Evolutionary conservation across 2,113 vertebrate genomes (phyloP), one percentile per base, ranked within the genome.

Genomic region (Trogon surrucura): DNA sequence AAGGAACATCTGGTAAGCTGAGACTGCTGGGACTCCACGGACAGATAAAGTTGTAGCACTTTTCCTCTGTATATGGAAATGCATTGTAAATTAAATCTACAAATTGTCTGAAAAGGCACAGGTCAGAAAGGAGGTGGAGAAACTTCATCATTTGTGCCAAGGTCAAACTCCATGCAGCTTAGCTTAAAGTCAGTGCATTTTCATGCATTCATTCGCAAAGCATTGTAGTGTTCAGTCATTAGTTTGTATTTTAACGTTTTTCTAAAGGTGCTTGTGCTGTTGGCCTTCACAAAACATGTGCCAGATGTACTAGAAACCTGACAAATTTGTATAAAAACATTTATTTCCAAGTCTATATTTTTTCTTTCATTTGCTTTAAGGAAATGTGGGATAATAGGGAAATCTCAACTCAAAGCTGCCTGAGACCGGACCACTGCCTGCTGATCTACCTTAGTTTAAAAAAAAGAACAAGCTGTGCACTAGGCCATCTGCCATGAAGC

Each of bases 1-100:
- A 36, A 85, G 93, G 94, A 96, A 96, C 87, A 93, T 91, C 95
- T 97, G 97, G 95, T 95, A 91, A 95, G 75, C 65, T 83, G 90
- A 94, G 87, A 90, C 77, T 69, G 61, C 88, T 96, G 92, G 72
- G 69, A 95, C 89, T 96, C 86, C 69, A 38, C 0, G 77, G 92
- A 88, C 80, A 88, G 82, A 96, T 95, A 90, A 96, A 94, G 80
- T 86, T 41, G 51, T 87, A 91, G 79, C 70, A 75, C 64, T 88
- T 90, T 80, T 51, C 67, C 64, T 83, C 62, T 66, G 82, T 85
- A 80, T 85, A 75, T 89, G 69, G 91, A 96, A 96, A 92, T 90
- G 56, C 41, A 38, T 50, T 89, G 77, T 57, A 96, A 95, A 93
- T 95, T 83, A 85, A 95, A 96, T 72, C 77, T 93, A 75, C 69